Evolutionary conservation across 2,113 vertebrate genomes (phyloP), one percentile per base, ranked within the genome.

Genomic region (Perognathus longimembris): DNA sequence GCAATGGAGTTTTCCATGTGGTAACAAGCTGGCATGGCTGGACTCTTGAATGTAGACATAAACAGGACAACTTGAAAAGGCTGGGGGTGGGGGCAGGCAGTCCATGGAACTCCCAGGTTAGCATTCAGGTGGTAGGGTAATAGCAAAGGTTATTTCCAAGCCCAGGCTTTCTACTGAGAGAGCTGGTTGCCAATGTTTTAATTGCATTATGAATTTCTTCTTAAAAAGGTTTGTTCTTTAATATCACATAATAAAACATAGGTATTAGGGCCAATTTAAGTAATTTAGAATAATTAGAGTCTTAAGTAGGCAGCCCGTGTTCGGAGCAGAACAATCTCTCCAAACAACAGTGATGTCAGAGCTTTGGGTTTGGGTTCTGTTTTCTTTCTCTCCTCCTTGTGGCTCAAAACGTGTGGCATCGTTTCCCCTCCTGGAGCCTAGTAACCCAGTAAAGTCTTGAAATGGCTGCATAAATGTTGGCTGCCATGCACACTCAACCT

Each of bases 381-480:
- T 96, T 97, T 97, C 89, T 94, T 96, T 96, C 93, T 96, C 84
- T 85, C 71, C 45, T 30, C 75, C 88, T 63, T 54, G 77, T 85
- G 87, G 95, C 91, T 96, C 90, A 86, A 54, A 90, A 85, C 74
- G 45, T 28, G 74, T 84, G 96, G 73, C 45, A 15, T 86, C 71
- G 93, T 97, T 97, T 97, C 85, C 45, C 86, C 77, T 97, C 70
- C 74, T 88, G 94, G 91, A 97, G 92, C 89, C 96, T 85, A 93
- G 90, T 98, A 96, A 93, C 94, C 97, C 96, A 92, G 17, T 96
- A 96, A 54, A 96, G 97, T 98, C 90, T 90, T 97, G 96, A 97
- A 97, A 97, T 45, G 96, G 96, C 94, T 96, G 95, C 96, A 93
- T 96, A 97, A 98, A 97, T 7, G 82, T 97, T 98, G 97, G 97